Evolutionary conservation across 2,113 vertebrate genomes (phyloP).

Genomic region (Cepphus grylle): DNA sequence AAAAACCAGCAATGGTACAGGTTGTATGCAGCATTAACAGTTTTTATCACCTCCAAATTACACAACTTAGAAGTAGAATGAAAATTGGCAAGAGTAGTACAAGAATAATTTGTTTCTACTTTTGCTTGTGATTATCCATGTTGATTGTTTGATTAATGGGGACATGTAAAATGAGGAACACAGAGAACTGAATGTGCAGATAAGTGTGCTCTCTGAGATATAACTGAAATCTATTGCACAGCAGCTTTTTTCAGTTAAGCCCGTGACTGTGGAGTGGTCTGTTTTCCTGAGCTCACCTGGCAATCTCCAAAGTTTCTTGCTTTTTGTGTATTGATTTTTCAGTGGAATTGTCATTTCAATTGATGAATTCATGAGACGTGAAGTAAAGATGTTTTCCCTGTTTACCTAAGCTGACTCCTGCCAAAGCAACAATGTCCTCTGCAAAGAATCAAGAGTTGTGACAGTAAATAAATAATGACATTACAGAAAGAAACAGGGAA

Average conservation of each 20-base stretch:
- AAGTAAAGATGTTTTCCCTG: background rate
- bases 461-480: background rate
- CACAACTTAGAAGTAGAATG: background rate
- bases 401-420: background rate
- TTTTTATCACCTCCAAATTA: background rate
- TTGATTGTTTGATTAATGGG: background rate
- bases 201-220: background rate
- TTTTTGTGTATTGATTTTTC: background rate
- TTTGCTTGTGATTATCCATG: background rate
- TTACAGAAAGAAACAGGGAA: background rate
- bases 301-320: background rate
- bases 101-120: background rate
- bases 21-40: background rate
- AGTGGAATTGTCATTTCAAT: background rate
- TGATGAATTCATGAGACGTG: background rate
- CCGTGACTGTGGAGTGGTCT: background rate
- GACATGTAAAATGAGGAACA: background rate
- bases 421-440: background rate
- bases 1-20: fast-evolving
- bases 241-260: background rate
- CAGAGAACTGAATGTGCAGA: background rate
- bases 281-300: background rate
- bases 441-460: background rate
- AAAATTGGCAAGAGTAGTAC: background rate
- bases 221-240: background rate